Evolutionary conservation across 2,113 vertebrate species (phyloP).

Genomic region (Dromaius novaehollandiae): DNA sequence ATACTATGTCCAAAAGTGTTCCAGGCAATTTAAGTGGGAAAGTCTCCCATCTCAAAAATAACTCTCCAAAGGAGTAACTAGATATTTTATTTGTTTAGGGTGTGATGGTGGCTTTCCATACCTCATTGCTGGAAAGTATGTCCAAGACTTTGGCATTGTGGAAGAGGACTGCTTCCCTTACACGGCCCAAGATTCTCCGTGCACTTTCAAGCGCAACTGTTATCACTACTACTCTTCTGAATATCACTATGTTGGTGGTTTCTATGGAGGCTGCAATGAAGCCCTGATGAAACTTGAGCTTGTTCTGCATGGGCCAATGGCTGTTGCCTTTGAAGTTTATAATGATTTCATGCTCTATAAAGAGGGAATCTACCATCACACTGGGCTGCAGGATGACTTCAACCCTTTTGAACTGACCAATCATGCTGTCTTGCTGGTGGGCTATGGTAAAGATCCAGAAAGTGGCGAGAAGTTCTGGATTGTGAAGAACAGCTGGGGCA

Average conservation of each 20-base stretch:
- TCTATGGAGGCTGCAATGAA: slow-evolving; percentile 95
- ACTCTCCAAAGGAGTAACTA: background rate
- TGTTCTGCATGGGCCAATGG: slow-evolving; percentile 85
- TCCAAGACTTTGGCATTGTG: slow-evolving; percentile 93
- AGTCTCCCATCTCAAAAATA: background rate
- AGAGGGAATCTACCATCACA: slow-evolving; percentile 93
- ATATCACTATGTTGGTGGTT: slow-evolving; percentile 94
- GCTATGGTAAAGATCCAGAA: slow-evolving; percentile 84
- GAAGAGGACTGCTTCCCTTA: slow-evolving; percentile 93
- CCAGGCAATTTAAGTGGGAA: background rate
- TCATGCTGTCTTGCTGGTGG: slow-evolving; percentile 93
- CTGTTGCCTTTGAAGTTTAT: slow-evolving; percentile 91
- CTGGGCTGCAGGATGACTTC: slow-evolving; percentile 81
- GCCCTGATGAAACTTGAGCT: slow-evolving; percentile 91
- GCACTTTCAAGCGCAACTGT: slow-evolving; percentile 76
- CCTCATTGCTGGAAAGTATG: slow-evolving; percentile 90
- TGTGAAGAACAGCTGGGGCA: slow-evolving; percentile 97
- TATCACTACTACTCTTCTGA: slow-evolving; percentile 81
- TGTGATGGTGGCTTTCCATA: slow-evolving; percentile 95
- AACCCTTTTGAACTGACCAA: slow-evolving; percentile 96
- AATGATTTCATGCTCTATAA: slow-evolving; percentile 87
- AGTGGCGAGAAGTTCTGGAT: slow-evolving; percentile 90
- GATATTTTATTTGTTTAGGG: slow-evolving; percentile 70
- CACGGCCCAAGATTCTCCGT: slow-evolving; percentile 76
- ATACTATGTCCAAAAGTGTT: background rate